phyloP scores from a whole-genome alignment of 2,113 vertebrate species.

The Galbula dea region DNA sequence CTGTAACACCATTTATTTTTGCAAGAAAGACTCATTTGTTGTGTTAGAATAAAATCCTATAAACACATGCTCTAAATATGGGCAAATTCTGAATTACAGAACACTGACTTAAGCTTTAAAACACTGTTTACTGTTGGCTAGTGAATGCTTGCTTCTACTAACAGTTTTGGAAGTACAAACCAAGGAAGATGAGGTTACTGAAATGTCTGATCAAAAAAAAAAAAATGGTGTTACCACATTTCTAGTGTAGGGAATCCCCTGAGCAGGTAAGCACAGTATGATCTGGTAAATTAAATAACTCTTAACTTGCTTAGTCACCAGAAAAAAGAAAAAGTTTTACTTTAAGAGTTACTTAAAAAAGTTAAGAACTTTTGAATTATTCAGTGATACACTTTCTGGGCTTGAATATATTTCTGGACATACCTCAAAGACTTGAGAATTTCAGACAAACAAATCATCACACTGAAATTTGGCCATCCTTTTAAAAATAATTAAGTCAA shows the following conservation, averaged over 20 bases:
- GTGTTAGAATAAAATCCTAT: background rate
- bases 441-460: background rate
- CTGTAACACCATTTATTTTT: slow-evolving; percentile 4
- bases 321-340: background rate
- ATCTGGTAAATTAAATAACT: background rate
- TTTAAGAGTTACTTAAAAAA: background rate
- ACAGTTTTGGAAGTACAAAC: background rate
- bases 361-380: background rate
- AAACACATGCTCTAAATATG: slow-evolving; percentile 13
- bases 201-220: background rate
- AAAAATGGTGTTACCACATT: background rate
- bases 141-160: slow-evolving; percentile 13
- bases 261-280: background rate
- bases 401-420: background rate
- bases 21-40: slow-evolving; percentile 16
- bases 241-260: background rate
- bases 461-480: background rate
- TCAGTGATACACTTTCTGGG: background rate
- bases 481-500: background rate
- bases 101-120: background rate
- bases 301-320: background rate
- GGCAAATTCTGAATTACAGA: background rate
- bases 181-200: background rate
- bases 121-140: background rate
- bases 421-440: background rate